Evolutionary conservation across 2,888 invertebrate genomes (phyloP), one percentile per base, ranked within the genome.

Genomic region (Spodoptera exigua): DNA sequence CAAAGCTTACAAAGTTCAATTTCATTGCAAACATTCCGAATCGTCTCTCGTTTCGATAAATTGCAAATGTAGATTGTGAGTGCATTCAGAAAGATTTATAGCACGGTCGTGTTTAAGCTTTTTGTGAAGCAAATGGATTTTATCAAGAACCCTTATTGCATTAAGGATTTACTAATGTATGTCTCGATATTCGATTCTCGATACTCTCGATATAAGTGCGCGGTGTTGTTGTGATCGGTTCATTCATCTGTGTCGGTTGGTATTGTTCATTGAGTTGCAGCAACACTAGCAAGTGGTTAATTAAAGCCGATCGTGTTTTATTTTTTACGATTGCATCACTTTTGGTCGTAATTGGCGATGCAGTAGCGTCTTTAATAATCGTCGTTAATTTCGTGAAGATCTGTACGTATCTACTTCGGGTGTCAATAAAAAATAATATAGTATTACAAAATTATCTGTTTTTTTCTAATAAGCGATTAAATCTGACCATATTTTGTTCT

Each of bases 71-170:
- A 81, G 80, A 79, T 84, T 82, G 87, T 83, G 83, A 91, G 87
- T 89, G 89, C 88, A 87, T 83, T 87, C 83, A 78, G 65, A 82
- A 85, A 83, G 88, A 92, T 93, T 92, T 92, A 92, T 91, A 81
- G 84, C 83, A 79, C 72, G 79, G 72, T 81, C 85, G 83, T 83
- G 82, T 73, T 81, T 74, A 77, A 75, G 83, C 81, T 86, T 85
- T 86, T 83, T 88, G 85, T 79, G 82, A 73, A 76, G 75, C 82
- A 80, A 88, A 81, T 85, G 85, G 84, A 83, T 84, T 87, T 86
- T 75, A 78, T 76, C 76, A 64, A 59, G 74, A 67, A 73, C 66
- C 60, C 60, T 71, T 67, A 64, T 59, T 75, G 70, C 74, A 71
- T 76, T 65, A 56, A 57, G 71, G 45, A 47, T 61, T 52, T 63